Evolutionary conservation across 2,888 invertebrate genomes (phyloP).

Genomic region (Caenorhabditis afra): DNA sequence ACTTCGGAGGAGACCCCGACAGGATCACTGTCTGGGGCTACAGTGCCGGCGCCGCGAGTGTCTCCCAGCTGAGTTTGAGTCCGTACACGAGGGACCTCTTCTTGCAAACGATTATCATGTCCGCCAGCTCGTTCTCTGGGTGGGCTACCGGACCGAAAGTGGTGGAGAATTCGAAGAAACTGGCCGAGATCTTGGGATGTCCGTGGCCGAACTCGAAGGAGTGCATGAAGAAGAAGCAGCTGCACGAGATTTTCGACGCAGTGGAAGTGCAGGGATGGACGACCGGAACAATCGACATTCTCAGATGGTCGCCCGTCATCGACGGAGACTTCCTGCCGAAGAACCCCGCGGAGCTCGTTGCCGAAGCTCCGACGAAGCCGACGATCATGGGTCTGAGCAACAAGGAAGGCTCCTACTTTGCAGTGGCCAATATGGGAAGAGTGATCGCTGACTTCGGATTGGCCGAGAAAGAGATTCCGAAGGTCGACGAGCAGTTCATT

Average conservation of each 20-base stretch:
- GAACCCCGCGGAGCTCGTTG: slow-evolving; percentile 54
- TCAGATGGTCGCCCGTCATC: slow-evolving; percentile 68
- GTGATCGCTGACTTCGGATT: slow-evolving; percentile 51
- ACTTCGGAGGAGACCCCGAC: slow-evolving; percentile 66
- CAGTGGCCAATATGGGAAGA: slow-evolving; percentile 44
- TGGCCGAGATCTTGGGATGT: slow-evolving; percentile 61
- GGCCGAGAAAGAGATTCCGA: slow-evolving; percentile 15
- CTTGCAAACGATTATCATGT: slow-evolving; percentile 70
- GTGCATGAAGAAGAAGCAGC: slow-evolving; percentile 64
- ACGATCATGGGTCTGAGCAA: slow-evolving; percentile 68
- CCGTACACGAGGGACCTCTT: slow-evolving; percentile 64
- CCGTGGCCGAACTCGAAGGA: slow-evolving; percentile 51
- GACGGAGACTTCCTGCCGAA: slow-evolving; percentile 70
- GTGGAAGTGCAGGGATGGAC: slow-evolving; percentile 47
- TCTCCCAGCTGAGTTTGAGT: slow-evolving; percentile 65
- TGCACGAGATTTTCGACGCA: slow-evolving; percentile 63
- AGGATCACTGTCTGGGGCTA: slow-evolving; percentile 73
- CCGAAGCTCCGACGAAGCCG: slow-evolving; percentile 68
- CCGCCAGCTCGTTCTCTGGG: slow-evolving; percentile 63
- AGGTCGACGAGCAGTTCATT: slow-evolving; percentile 43
- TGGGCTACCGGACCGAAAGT: slow-evolving; percentile 69
- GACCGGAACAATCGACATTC: slow-evolving; percentile 59
- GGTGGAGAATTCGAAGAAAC: slow-evolving; percentile 43
- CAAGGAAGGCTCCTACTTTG: slow-evolving; percentile 68
- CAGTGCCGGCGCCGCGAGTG: slow-evolving; percentile 71